These are phyloP conservation scores for Alectura lathami DNA, from an alignment of 2,113 vertebrate genomes.

Conservation along the genomic window DNA sequence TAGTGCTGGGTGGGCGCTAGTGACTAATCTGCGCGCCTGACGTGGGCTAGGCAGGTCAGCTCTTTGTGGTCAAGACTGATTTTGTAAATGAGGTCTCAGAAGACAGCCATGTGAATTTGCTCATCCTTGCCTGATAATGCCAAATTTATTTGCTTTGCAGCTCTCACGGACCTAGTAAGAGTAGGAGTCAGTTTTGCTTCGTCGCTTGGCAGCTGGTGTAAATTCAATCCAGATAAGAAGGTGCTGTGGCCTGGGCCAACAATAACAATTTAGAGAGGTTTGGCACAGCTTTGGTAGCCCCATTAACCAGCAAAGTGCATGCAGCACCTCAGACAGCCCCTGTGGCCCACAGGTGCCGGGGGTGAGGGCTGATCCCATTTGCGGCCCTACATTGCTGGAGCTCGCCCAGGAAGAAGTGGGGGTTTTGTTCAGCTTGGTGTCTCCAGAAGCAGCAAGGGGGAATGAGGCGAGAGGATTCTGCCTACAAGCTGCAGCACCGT, in stretches of 20 bases:
- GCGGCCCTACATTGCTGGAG: not conserved
- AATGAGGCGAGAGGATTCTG: not conserved
- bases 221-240: slow-evolving; percentile 24
- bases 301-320: not conserved
- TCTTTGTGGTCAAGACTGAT: slow-evolving; percentile 12
- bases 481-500: not conserved
- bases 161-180: not conserved
- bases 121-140: not conserved
- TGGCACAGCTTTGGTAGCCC: not conserved
- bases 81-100: slow-evolving; percentile 16
- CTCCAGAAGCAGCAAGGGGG: not conserved
- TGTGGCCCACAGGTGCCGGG: not conserved
- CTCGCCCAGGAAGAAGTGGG: not conserved
- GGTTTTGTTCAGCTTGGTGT: not conserved
- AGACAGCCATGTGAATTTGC: not conserved
- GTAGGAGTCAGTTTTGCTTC: not conserved
- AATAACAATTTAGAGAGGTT: not conserved
- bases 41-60: not conserved
- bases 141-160: not conserved
- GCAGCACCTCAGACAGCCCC: not conserved
- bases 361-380: not conserved
- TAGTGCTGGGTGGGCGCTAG: not conserved
- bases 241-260: not conserved
- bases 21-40: slow-evolving; percentile 16
- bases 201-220: not conserved